Percentiles rank a stretch among this genome's conserved stretches.
Conservation (phyloP, 2,888 invertebrate genomes). For the Eristalis intricaria region DNA sequence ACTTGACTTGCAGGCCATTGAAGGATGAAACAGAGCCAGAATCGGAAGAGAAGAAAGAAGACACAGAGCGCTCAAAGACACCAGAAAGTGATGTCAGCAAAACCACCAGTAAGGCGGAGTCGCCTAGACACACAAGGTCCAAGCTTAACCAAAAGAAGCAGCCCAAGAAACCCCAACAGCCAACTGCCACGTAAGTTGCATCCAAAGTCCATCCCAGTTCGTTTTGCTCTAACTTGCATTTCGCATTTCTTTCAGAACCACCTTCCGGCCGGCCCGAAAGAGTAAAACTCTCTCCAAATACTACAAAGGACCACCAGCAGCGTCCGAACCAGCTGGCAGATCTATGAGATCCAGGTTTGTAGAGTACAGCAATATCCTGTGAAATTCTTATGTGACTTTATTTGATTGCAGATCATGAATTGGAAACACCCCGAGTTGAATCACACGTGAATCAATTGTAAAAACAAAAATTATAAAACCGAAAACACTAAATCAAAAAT, state of each 20-base stretch:
- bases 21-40: conserved; percentile 2
- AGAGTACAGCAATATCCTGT: neutral
- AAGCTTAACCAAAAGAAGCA: conserved; percentile 40
- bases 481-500: conserved; percentile 22
- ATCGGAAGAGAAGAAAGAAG: neutral
- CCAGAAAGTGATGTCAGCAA: conserved; percentile 20
- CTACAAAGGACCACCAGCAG: conserved; percentile 76
- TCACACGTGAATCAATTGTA: neutral
- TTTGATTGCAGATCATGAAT: conserved; percentile 51
- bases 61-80: neutral
- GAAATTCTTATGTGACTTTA: neutral
- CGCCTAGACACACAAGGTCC: conserved; percentile 50
- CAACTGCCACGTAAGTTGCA: conserved; percentile 11
- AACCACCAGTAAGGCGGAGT: neutral
- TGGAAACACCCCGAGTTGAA: neutral
- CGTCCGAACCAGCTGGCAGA: conserved; percentile 27
- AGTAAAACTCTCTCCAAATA: conserved; percentile 80
- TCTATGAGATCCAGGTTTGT: conserved; percentile 65
- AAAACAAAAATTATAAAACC: neutral
- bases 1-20: conserved; percentile 1
- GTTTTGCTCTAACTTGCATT: neutral
- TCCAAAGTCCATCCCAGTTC: neutral
- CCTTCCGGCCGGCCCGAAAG: conserved; percentile 76
- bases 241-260: conserved; percentile 2
- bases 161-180: neutral